A percentile compares a stretch with the other conserved stretches of the same genome.
These are phyloP conservation scores for Rhynchomys soricoides DNA, from an alignment of 2,113 vertebrate species.

Conservation along the genomic window DNA sequence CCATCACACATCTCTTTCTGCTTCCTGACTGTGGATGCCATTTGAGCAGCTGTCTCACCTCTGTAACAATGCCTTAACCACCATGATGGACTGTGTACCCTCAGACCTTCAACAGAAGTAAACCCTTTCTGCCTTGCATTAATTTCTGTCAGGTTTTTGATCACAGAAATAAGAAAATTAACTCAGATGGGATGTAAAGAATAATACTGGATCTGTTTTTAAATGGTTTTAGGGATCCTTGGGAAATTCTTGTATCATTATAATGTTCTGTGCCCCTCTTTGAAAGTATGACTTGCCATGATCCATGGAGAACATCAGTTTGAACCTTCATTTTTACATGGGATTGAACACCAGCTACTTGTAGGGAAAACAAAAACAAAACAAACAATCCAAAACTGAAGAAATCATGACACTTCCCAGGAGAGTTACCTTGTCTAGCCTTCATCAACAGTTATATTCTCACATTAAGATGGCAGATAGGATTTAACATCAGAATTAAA, in stretches of 20 bases:
- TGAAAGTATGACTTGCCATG: not conserved
- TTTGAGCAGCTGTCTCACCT: not conserved
- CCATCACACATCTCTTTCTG: not conserved
- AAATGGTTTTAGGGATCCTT: not conserved
- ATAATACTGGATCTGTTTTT: not conserved
- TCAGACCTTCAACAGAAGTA: not conserved
- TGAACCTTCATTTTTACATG: not conserved
- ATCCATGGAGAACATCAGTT: not conserved
- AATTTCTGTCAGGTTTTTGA: not conserved
- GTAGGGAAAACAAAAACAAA: not conserved
- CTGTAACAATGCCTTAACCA: not conserved
- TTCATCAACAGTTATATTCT: fast-evolving
- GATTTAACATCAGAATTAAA: not conserved
- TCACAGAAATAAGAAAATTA: not conserved
- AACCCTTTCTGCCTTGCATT: not conserved
- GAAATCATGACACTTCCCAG: fast-evolving
- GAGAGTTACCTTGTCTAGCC: not conserved
- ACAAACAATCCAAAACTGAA: not conserved
- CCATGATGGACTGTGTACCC: not conserved
- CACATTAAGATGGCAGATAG: not conserved
- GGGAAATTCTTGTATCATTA: not conserved
- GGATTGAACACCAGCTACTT: not conserved
- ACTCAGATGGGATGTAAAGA: not conserved
- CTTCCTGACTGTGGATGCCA: not conserved
- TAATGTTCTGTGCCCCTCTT: not conserved